Evolutionary conservation across 2,888 invertebrate genomes (phyloP).

Genomic region (Lithophane semibrunnea): DNA sequence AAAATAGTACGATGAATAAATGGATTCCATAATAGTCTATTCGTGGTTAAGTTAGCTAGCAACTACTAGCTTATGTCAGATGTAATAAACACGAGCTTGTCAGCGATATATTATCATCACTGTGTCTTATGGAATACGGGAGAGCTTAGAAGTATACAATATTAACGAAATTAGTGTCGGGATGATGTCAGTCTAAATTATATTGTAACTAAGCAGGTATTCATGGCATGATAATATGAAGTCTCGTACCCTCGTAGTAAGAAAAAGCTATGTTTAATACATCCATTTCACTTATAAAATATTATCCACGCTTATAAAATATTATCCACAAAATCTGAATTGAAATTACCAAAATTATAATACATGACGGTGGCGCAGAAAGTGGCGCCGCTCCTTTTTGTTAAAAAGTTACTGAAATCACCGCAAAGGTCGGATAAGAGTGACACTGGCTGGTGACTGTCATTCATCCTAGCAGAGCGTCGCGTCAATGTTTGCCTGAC

Average conservation of each 20-base stretch:
- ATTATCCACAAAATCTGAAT: background rate
- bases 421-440: too few species aligned
- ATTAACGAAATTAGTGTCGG: constrained; percentile 30
- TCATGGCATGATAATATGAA: too few species aligned
- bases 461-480: too few species aligned
- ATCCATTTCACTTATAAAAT: background rate
- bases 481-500: too few species aligned
- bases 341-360: background rate
- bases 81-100: constrained; percentile 45
- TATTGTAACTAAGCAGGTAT: background rate
- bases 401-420: too few species aligned
- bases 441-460: too few species aligned
- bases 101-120: constrained; percentile 53
- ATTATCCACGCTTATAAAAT: too few species aligned
- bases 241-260: background rate
- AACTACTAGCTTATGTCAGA: constrained; percentile 9
- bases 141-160: constrained; percentile 36
- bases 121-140: constrained; percentile 3
- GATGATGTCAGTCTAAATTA: background rate
- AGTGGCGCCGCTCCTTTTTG: too few species aligned
- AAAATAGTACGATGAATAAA: background rate
- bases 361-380: background rate
- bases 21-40: background rate
- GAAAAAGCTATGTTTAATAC: background rate
- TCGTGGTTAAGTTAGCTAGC: constrained; percentile 17